Base-by-base conservation (phyloP, 2,888 invertebrate species). In the Lochmaea crataegi region DNA sequence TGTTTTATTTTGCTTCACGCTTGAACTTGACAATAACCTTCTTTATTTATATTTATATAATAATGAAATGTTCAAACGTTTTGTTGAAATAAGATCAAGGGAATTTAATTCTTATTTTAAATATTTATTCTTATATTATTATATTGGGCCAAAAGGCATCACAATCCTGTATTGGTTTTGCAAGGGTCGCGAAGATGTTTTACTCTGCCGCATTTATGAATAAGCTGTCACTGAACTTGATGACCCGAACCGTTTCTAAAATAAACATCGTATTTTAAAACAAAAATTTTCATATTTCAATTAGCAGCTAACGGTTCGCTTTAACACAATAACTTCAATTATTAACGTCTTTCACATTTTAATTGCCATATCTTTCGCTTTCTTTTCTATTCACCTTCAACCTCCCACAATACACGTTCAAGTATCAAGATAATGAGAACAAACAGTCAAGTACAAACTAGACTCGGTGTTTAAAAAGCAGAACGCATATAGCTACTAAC, bases 351-450 rank as follows among this genome's bases (percentile, higher is more conserved):
- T 53, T 53, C 9, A 53, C 53, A 18, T 53, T 53, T 53, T 18
- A 53, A 53, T 16, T 53, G 14, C 48, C n/a, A n/a, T 9, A 18
- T 53, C 6, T 53, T 53, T 18, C 53, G 18, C 16, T 18, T 18
- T 53, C 18, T 18, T 16, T 53, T 53, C 53, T 18, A 9, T 53
- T 16, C 53, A 48, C 48, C 48, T 48, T 48, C 32, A 14, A 14
- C 14, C 48, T 6, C 6, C n/a, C 14, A 45, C 42, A 45, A 45
- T 45, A 45, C 48, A 48, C 14, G n/a, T 48, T 48, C 53, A 53
- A 53, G 53, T 53, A 18, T 53, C 18, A 18, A 53, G 53, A 53
- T 53, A 53, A 53, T 53, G 18, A 16, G 53, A 53, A 53, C 53
- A 53, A 48, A 48, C 48, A 48, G 51, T 53, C 53, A 53, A 16